phyloP scores from a whole-genome alignment of 2,113 vertebrate genomes.

The Poeciliopsis prolifica region DNA sequence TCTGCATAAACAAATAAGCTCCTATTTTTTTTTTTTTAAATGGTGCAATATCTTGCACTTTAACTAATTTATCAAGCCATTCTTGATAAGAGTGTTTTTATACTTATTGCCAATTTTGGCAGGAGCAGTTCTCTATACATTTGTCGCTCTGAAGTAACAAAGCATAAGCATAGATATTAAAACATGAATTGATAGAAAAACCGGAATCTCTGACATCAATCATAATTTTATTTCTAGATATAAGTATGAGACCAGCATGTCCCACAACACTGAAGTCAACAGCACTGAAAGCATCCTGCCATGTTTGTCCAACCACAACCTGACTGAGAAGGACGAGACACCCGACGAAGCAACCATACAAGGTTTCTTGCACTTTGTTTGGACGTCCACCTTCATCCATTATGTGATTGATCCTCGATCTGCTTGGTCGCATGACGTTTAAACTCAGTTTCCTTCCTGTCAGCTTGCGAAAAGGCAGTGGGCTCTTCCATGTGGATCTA shows the following conservation, averaged over 20 bases:
- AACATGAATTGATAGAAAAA: too few species aligned
- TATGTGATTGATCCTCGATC: background rate
- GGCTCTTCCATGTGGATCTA: slow-evolving; percentile 90
- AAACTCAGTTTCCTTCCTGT: background rate
- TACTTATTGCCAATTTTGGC: too few species aligned
- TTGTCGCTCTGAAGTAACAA: too few species aligned
- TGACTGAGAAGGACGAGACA: background rate
- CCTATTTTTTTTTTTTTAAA: too few species aligned
- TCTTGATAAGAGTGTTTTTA: too few species aligned
- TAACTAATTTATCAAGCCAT: too few species aligned
- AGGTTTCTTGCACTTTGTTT: slow-evolving; percentile 43
- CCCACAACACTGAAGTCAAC: slow-evolving; percentile 56
- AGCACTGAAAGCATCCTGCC: slow-evolving; percentile 64
- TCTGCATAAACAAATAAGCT: too few species aligned
- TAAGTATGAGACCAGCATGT: slow-evolving; percentile 80
- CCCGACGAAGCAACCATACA: slow-evolving; percentile 25
- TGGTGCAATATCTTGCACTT: too few species aligned
- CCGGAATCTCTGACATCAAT: background rate
- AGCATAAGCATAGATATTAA: too few species aligned
- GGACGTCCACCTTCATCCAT: background rate
- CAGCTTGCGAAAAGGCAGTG: slow-evolving; percentile 86
- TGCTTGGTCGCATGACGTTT: background rate
- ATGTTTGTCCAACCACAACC: slow-evolving; percentile 66
- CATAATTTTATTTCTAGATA: slow-evolving; percentile 65
- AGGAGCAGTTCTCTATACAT: too few species aligned